These are phyloP conservation scores for Anastrepha obliqua DNA, from an alignment of 1,140 invertebrate genomes.

Conservation along the genomic window DNA sequence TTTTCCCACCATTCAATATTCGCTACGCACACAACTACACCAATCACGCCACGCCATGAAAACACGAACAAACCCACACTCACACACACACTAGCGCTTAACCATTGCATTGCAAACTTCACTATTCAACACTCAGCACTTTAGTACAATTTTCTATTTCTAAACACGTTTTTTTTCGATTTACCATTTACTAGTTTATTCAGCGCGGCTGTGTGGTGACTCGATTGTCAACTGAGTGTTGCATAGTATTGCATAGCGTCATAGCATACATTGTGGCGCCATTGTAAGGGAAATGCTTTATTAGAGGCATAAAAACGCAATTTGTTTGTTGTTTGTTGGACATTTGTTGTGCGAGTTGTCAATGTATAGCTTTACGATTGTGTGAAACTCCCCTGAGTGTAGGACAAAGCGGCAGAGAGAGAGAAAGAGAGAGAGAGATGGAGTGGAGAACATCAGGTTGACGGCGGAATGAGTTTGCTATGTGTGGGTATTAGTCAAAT, in stretches of 20 bases:
- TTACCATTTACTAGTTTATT: neutral
- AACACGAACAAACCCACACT: too few species aligned
- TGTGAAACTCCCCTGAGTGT: neutral
- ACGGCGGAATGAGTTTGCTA: neutral
- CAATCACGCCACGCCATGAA: neutral
- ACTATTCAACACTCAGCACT: conserved; percentile 32
- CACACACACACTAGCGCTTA: neutral
- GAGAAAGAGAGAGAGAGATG: too few species aligned
- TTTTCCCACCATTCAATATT: conserved; percentile 10
- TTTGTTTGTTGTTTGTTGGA: conserved; percentile 12
- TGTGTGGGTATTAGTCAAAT: conserved; percentile 18
- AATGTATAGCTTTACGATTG: conserved; percentile 22
- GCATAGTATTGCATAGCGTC: too few species aligned
- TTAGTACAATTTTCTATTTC: conserved; percentile 11
- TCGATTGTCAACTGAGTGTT: too few species aligned
- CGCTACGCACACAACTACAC: conserved; percentile 28
- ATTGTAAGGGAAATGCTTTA: conserved; percentile 29
- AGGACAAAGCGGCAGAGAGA: too few species aligned
- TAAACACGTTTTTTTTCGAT: neutral
- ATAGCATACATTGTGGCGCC: conserved; percentile 13
- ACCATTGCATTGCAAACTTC: neutral
- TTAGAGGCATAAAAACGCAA: conserved; percentile 45
- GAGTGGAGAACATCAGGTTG: neutral
- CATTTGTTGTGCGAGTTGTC: conserved; percentile 36
- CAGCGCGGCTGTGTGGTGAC: too few species aligned